Evolutionary conservation across 2,113 vertebrate species (phyloP).

Genomic region (Nibea albiflora): DNA sequence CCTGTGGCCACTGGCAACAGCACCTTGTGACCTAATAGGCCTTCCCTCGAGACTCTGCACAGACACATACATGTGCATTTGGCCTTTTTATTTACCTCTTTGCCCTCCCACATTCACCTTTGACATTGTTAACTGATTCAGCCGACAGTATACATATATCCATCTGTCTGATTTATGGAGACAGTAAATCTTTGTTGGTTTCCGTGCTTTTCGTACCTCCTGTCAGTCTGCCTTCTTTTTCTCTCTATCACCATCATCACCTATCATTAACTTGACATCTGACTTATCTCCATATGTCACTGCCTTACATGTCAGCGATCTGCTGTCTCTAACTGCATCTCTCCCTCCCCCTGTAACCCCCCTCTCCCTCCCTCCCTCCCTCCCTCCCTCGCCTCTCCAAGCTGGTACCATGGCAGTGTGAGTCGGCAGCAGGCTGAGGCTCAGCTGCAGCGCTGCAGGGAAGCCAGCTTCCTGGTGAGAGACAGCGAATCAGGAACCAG

Average conservation of each 20-base stretch:
- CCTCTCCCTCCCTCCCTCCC: not conserved
- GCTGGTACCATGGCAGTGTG: conserved; percentile 97
- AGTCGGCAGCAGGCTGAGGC: conserved; percentile 93
- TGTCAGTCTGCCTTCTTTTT: not conserved
- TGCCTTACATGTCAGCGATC: conserved; percentile 60
- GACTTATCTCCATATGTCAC: conserved; percentile 69
- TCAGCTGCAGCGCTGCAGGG: conserved; percentile 91
- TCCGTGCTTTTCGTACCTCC: not conserved
- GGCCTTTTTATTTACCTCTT: conserved; percentile 25
- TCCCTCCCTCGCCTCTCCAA: conserved; percentile 59
- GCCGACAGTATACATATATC: not conserved
- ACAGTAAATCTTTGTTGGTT: conserved; percentile 9
- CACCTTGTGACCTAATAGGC: conserved; percentile 26
- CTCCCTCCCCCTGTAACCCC: not conserved
- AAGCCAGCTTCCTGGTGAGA: conserved; percentile 95
- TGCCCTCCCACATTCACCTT: conserved; percentile 28
- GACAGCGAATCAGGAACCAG: conserved; percentile 95
- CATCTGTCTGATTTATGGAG: conserved; percentile 33
- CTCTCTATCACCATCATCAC: conserved; percentile 14
- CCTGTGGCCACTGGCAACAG: conserved; percentile 48
- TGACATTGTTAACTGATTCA: conserved; percentile 32
- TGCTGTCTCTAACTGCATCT: conserved; percentile 22
- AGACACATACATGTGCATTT: conserved; percentile 10
- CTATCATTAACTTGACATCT: conserved; percentile 56
- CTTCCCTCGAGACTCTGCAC: conserved; percentile 10